Evolutionary conservation across 2,113 vertebrate species (phyloP).

Genomic region (Toxostoma redivivum): DNA sequence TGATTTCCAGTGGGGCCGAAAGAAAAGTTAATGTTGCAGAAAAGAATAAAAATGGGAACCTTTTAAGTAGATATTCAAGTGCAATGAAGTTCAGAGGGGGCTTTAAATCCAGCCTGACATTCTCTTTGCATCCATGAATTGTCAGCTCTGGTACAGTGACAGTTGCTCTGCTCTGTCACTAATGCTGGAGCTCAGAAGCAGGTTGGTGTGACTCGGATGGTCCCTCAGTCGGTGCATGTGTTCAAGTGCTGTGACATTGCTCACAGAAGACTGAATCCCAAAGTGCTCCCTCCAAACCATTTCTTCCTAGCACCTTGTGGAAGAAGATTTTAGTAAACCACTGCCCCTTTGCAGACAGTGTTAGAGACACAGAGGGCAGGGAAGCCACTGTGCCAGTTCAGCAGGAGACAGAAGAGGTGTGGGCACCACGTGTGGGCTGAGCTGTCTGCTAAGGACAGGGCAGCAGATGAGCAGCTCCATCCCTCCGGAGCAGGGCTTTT

Average conservation of each 20-base stretch:
- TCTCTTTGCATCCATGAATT: neutral
- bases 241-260: neutral
- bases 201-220: rapidly evolving
- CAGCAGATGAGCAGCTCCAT: neutral
- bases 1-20: neutral
- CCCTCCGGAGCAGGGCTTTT: neutral
- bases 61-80: neutral
- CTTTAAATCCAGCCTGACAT: neutral
- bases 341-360: neutral
- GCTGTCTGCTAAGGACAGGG: neutral
- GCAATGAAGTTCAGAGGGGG: neutral
- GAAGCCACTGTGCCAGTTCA: neutral
- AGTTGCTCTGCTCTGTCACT: neutral
- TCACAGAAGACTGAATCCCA: neutral
- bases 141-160: neutral
- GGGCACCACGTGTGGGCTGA: neutral
- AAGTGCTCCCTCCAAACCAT: neutral
- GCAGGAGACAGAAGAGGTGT: neutral
- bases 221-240: rapidly evolving
- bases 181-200: neutral
- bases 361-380: neutral
- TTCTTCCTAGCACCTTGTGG: neutral
- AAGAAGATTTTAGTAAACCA: neutral
- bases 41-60: conserved; percentile 1
- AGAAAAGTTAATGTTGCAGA: neutral